Percentiles rank a stretch among this genome's conserved stretches.
These are phyloP conservation scores for Riptortus pedestris DNA, from an alignment of 1,140 invertebrate species.

Conservation along the genomic window DNA sequence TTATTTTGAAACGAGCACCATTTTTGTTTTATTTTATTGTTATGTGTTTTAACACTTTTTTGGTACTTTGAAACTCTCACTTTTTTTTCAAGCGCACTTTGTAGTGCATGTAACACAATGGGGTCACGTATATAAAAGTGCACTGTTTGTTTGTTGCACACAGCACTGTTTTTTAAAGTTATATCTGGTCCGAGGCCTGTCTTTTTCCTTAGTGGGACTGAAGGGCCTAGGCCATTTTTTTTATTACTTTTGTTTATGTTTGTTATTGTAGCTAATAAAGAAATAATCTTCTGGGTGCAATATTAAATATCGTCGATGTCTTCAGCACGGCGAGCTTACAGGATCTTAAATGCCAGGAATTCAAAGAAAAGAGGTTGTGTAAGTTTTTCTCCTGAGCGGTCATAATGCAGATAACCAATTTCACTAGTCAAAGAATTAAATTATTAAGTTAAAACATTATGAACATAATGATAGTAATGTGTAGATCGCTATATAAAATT, in stretches of 20 bases:
- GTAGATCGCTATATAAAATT: no score
- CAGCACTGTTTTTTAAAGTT: slow-evolving; percentile 19
- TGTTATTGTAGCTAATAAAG: not conserved
- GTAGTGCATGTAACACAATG: slow-evolving; percentile 21
- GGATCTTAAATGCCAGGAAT: no score
- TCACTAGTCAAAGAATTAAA: no score
- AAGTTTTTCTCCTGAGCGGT: no score
- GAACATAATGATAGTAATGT: no score
- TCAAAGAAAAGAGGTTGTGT: no score
- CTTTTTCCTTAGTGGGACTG: slow-evolving; percentile 11
- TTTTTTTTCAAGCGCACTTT: slow-evolving; percentile 19
- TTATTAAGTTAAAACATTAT: no score
- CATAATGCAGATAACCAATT: no score
- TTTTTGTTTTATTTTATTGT: slow-evolving; percentile 17
- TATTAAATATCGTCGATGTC: slow-evolving; percentile 3
- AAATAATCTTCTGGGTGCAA: not conserved
- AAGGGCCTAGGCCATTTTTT: not conserved
- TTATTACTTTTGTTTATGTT: slow-evolving; percentile 1
- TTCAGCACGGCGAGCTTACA: no score
- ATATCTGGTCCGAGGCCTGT: not conserved
- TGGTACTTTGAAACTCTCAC: slow-evolving; percentile 6
- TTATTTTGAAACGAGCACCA: slow-evolving; percentile 11
- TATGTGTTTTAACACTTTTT: slow-evolving; percentile 21
- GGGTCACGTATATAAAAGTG: slow-evolving; percentile 18
- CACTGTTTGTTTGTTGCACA: slow-evolving; percentile 20